Evolutionary conservation across 2,888 invertebrate species (phyloP), one percentile per base, ranked within the genome.

Genomic region (Norana najaformis): DNA sequence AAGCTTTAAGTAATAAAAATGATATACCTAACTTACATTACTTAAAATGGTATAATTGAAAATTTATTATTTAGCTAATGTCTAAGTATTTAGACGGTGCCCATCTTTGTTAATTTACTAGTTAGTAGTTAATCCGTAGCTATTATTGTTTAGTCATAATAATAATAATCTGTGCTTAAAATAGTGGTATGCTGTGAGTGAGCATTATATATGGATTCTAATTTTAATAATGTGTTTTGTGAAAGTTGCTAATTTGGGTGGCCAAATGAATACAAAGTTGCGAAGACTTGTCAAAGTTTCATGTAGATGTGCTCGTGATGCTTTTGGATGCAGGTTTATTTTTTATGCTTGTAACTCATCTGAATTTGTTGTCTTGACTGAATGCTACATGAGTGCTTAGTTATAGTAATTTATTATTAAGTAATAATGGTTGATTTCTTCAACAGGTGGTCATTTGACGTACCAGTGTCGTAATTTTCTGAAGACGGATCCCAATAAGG

Each of bases 401-500:
- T 69, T 18, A 69, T 13, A n/a, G 14, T 8, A 3, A 69, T 35
- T 13, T 35, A 11, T 6, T 88, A 23, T 88, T 35, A 30, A 69
- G 0, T 35, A 38, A 23, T 37, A 35, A 37, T 88, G 3, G 6
- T 35, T 2, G 23, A 88, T 85, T 85, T 85, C 18, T 53, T 53
- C 53, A 53, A 89, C 91, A 95, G 97, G 98, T 91, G 98, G 98
- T 1, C 98, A 99, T 95, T 96, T 99, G 93, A 98, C 99, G 30
- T 98, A 97, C 95, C 98, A 99, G 94, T 99, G 98, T 94, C 96
- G 98, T 93, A 99, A 99, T 95, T 98, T 98, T 95, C 96, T 98
- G 90, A 97, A 98, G 96, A 95, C 98, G 39, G 98, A 98, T 94
- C 98, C 98, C 0, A 97, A 97, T 94, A 98, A 97, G 94, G 98